Evolutionary conservation across 2,797 vertebrate species (phyloP), one percentile per base, ranked within the genome.

Genomic region (Muscicapa striata): DNA sequence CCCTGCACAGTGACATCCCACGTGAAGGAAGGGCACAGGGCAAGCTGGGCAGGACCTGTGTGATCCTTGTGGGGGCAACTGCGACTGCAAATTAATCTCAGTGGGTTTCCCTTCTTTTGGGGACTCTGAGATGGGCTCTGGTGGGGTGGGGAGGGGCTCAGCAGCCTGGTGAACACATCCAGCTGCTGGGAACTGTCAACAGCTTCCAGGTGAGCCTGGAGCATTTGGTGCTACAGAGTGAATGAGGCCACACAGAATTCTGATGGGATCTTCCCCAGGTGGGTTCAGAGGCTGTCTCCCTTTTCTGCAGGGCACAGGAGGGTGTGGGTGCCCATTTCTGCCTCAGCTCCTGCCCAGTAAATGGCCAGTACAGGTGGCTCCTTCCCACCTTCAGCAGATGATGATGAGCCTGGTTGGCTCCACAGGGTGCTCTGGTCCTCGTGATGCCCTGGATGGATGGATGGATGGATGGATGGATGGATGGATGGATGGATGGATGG

Each of bases 71-170:
- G 54, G 58, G 81, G 15, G 43, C 63, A 57, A 1, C 41, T 74
- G 66, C 2, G 1, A 0, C 45, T 19, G 4, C 0, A 0, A 64
- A 70, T 52, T 22, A 48, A 54, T 21, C 51, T 52, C 66, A 1
- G 5, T 29, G 36, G 45, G 22, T 34, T 75, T 19, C 27, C 52
- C 69, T 69, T 40, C 40, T 36, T 69, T 19, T 40, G 76, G 51
- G 74, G 36, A 13, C 80, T 58, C 54, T 43, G 73, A 41, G 49
- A 8, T 32, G 76, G 66, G 49, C 58, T 30, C 8, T 27, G 38
- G 32, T 27, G 76, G 57, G 20, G 7, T 59, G 63, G 75, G 45
- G 64, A 62, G 62, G 67, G 1, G 2, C 52, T 67, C 18, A 2
- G 64, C 68, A 77, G 41, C 82, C 36, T 0, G 2, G 27, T 26